These are phyloP conservation scores for Sebastes dallii DNA, from an alignment of 2,797 vertebrate genomes.

Conservation along the genomic window DNA sequence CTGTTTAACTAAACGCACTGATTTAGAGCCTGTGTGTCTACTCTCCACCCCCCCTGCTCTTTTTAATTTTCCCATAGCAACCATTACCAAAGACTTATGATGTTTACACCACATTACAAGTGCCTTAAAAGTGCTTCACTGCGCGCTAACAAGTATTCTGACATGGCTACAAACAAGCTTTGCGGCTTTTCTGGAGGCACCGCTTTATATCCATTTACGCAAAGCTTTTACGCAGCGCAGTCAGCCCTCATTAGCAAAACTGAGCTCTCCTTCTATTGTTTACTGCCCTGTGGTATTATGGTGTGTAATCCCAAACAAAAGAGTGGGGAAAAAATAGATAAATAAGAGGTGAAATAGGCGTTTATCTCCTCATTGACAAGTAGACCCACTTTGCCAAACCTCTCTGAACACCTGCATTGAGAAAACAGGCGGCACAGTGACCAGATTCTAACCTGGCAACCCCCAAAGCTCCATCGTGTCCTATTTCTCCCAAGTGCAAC, in stretches of 20 bases:
- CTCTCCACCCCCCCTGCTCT: background rate
- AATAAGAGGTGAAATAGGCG: too few species aligned
- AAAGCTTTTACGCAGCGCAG: constrained; percentile 26
- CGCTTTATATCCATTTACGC: constrained; percentile 33
- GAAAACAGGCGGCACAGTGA: constrained; percentile 25
- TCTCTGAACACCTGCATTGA: background rate
- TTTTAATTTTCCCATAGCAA: constrained; percentile 50
- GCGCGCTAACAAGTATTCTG: constrained; percentile 52
- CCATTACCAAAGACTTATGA: constrained; percentile 50
- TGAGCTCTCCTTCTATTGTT: background rate
- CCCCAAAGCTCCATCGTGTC: constrained; percentile 34
- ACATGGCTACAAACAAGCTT: constrained; percentile 43
- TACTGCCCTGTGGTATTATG: too few species aligned
- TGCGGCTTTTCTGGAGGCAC: constrained; percentile 12
- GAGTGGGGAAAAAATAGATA: too few species aligned
- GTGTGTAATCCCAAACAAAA: too few species aligned
- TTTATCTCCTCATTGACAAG: too few species aligned
- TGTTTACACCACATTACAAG: constrained; percentile 54
- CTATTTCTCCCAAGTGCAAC: constrained; percentile 34
- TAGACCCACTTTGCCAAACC: too few species aligned
- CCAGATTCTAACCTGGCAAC: constrained; percentile 48
- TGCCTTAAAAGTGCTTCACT: constrained; percentile 44
- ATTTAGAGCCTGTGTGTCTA: constrained; percentile 18
- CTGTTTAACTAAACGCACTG: constrained; percentile 31
- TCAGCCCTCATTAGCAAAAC: constrained; percentile 36